Percentiles rank a stretch among this genome's conserved stretches.
Evolutionary conservation across 2,888 invertebrate genomes (phyloP).

Genomic region (Pandemis cinnamomeana): DNA sequence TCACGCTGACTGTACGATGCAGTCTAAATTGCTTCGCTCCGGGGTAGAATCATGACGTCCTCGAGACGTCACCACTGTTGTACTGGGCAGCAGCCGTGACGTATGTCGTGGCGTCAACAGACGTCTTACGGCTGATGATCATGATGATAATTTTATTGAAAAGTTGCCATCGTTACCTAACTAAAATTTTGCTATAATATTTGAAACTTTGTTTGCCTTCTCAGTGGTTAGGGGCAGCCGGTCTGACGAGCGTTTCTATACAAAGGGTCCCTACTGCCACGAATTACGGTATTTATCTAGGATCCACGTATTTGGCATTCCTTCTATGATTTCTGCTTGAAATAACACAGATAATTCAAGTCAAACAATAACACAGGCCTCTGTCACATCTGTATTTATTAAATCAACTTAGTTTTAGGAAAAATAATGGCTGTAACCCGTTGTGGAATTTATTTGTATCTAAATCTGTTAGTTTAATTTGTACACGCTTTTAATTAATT

Average conservation of each 20-base stretch:
- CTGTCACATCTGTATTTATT: not conserved
- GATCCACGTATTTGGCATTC: constrained; percentile 23
- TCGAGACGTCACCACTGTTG: too few relatives aligned
- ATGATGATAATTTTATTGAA: too few relatives aligned
- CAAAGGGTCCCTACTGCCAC: constrained; percentile 12
- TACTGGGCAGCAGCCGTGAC: too few relatives aligned
- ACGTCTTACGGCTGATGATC: too few relatives aligned
- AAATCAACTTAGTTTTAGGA: not conserved
- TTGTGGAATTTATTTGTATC: not conserved
- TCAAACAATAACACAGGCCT: constrained; percentile 3
- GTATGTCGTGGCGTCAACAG: too few relatives aligned
- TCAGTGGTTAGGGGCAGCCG: not conserved
- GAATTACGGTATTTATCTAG: constrained; percentile 31
- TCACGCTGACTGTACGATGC: too few relatives aligned
- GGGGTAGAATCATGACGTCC: too few relatives aligned
- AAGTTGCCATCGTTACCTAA: too few relatives aligned
- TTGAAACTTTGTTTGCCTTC: not conserved
- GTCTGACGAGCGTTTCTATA: constrained; percentile 1
- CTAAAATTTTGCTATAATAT: not conserved
- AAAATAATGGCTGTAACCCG: not conserved
- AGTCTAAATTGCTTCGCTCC: too few relatives aligned
- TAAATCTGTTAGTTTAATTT: too few relatives aligned
- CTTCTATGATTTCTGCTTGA: constrained; percentile 14
- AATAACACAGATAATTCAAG: constrained; percentile 29
- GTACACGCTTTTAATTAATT: too few relatives aligned